Evolutionary conservation across 2,797 vertebrate genomes (phyloP).

Genomic region (Lerista edwardsae): DNA sequence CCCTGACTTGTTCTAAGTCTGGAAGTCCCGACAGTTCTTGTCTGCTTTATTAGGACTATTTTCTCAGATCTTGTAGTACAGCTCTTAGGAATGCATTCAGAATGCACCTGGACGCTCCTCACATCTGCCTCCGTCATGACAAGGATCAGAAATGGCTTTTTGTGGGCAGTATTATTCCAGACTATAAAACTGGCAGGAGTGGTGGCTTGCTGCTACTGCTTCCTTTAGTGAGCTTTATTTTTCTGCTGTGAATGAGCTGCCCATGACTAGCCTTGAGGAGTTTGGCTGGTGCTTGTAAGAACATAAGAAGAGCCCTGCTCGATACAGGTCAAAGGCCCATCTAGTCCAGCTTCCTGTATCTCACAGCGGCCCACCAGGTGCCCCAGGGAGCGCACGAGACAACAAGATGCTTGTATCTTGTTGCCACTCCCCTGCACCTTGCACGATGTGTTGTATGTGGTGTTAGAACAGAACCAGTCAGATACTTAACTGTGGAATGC

Average conservation of each 20-base stretch:
- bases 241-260: not conserved
- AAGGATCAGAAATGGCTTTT: not conserved
- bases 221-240: not conserved
- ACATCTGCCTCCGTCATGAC: not conserved
- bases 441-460: no score
- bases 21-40: no score
- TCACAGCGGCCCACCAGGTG: no score
- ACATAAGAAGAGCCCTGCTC: no score
- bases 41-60: not conserved
- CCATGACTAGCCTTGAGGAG: not conserved
- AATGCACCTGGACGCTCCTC: slow-evolving; percentile 26
- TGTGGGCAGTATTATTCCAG: slow-evolving; percentile 14
- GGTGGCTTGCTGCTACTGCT: slow-evolving; percentile 3
- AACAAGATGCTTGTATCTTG: no score
- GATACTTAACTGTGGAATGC: not conserved
- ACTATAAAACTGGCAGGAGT: not conserved
- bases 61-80: slow-evolving; percentile 7
- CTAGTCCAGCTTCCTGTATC: no score
- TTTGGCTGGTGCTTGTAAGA: not conserved
- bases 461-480: not conserved
- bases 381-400: no score
- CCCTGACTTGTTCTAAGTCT: no score
- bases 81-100: slow-evolving; percentile 28
- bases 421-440: no score
- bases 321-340: no score